Conservation (phyloP, 2,888 invertebrate species). For the Esperia sulphurella region DNA sequence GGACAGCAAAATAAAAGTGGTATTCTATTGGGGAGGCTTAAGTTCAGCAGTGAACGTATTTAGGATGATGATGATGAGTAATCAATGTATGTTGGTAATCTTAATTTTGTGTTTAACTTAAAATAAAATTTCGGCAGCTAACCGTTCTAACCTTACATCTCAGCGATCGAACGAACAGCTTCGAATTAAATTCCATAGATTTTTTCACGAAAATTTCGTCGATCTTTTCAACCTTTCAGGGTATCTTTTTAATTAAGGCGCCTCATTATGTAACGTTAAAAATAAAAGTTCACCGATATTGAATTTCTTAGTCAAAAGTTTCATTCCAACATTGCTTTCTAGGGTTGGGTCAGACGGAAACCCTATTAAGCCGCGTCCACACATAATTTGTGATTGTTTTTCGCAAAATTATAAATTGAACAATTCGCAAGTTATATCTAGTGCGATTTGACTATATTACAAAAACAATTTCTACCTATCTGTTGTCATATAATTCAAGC, state of each 20-base stretch:
- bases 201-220: slow-evolving; percentile 16
- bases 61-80: too few relatives aligned
- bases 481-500: too few relatives aligned
- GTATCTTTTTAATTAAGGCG: slow-evolving; percentile 28
- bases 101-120: neutral
- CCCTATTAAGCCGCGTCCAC: too few relatives aligned
- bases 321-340: neutral
- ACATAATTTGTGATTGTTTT: too few relatives aligned
- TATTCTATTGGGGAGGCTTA: too few relatives aligned
- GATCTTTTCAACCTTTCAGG: slow-evolving; percentile 14
- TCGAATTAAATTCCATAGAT: slow-evolving; percentile 12
- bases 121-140: neutral
- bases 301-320: slow-evolving; percentile 9
- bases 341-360: neutral
- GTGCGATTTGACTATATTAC: too few relatives aligned
- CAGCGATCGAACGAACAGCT: slow-evolving; percentile 1
- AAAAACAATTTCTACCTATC: too few relatives aligned
- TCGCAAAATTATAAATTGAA: too few relatives aligned
- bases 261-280: slow-evolving; percentile 19
- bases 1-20: too few relatives aligned
- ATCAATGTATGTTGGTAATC: neutral
- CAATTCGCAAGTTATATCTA: too few relatives aligned
- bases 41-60: too few relatives aligned
- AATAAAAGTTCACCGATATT: slow-evolving; percentile 14
- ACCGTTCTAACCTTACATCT: neutral